Conservation (phyloP, 92 coral and sea anemone genomes). For the Zoanthus gigantus region DNA sequence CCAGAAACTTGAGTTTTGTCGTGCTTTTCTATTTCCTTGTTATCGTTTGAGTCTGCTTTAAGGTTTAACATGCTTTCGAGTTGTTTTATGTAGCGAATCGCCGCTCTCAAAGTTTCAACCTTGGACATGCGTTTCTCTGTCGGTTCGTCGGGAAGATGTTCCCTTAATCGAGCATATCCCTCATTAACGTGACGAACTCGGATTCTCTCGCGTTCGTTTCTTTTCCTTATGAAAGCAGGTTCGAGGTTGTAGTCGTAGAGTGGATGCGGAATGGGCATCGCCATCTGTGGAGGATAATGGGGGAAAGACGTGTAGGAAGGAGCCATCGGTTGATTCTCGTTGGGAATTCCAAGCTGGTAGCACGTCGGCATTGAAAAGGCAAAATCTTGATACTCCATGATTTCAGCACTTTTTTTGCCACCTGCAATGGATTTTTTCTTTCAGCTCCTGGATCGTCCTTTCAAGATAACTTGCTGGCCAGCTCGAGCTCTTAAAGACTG, state of each 20-base stretch:
- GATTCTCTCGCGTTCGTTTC: conserved; percentile 95
- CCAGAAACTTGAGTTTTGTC: conserved; percentile 20
- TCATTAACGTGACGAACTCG: conserved; percentile 98
- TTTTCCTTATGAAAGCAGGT: conserved; percentile 95
- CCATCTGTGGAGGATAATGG: conserved; percentile 93
- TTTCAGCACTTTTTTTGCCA: conserved; percentile 31
- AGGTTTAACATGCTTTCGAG: conserved; percentile 87
- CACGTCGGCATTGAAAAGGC: conserved; percentile 99
- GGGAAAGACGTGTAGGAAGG: conserved; percentile 47
- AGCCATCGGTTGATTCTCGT: conserved; percentile 85
- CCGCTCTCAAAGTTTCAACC: conserved; percentile 97
- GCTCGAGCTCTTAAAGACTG: not conserved
- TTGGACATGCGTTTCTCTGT: conserved; percentile 98
- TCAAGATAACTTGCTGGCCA: not conserved
- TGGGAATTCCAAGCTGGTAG: conserved; percentile 98
- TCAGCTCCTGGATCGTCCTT: conserved; percentile 4
- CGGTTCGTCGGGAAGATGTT: conserved; percentile 97
- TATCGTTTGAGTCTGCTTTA: conserved; percentile 23
- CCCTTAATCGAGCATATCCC: conserved; percentile 97
- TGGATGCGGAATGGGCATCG: conserved; percentile 99
- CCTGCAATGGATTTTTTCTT: conserved; percentile 28
- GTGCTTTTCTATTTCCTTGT: not conserved
- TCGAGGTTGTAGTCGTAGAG: conserved; percentile 96
- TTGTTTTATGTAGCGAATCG: conserved; percentile 93
- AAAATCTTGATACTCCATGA: conserved; percentile 84